Evolutionary conservation across 37 sponge, comb jelly and placozoan genomes (phyloP).

Genomic region (Crambe crambe): DNA sequence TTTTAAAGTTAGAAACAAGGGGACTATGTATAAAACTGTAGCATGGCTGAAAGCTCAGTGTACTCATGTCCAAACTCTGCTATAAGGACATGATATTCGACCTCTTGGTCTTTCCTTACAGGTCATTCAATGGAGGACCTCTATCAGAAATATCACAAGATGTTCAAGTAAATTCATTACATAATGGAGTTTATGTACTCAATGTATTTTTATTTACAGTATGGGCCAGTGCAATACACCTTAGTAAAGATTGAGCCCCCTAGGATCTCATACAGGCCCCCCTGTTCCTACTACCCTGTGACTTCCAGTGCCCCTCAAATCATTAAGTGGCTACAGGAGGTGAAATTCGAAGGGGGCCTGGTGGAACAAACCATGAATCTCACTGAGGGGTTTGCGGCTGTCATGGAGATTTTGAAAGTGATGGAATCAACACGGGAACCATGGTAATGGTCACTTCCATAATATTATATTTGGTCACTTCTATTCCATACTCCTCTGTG

Average conservation of each 20-base stretch:
- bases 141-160: background rate
- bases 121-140: constrained; percentile 22
- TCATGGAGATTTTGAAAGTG: constrained; percentile 28
- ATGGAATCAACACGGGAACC: constrained; percentile 37
- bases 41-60: no score
- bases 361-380: constrained; percentile 35
- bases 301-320: constrained; percentile 16
- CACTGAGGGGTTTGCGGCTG: constrained; percentile 55
- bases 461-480: no score
- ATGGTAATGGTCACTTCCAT: no score
- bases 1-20: no score
- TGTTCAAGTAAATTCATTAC: background rate
- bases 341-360: constrained; percentile 51
- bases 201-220: constrained; percentile 2
- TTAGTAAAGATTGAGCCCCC: constrained; percentile 31
- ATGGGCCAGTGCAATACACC: constrained; percentile 41
- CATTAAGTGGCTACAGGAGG: constrained; percentile 19
- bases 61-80: no score
- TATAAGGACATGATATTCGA: no score
- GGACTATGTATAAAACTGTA: no score
- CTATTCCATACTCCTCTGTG: no score
- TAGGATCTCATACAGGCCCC: constrained; percentile 20
- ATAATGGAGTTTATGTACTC: background rate
- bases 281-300: constrained; percentile 44
- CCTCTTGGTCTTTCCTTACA: background rate